These are phyloP conservation scores for Drosophila imparisetae DNA, from an alignment of 2,888 invertebrate genomes.

Conservation along the genomic window DNA sequence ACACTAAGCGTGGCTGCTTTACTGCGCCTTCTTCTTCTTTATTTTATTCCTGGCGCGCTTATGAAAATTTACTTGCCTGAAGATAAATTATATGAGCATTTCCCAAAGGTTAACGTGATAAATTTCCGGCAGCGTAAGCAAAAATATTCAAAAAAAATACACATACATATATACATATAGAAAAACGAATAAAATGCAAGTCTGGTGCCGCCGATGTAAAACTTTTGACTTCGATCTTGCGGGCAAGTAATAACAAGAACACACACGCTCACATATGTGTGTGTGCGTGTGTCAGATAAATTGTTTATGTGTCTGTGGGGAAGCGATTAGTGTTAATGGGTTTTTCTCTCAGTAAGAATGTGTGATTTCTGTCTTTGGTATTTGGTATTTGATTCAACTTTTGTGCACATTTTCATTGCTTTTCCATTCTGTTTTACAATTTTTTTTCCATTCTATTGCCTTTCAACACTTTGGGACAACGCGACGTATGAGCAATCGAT, in stretches of 20 bases:
- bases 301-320: conserved; percentile 82
- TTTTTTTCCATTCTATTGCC: conserved; percentile 14
- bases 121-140: conserved; percentile 78
- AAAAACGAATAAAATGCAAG: conserved; percentile 52
- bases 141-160: conserved; percentile 60
- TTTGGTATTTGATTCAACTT: conserved; percentile 72
- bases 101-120: conserved; percentile 81
- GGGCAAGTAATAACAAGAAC: conserved; percentile 60
- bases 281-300: conserved; percentile 72
- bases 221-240: conserved; percentile 73
- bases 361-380: conserved; percentile 70
- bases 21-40: conserved; percentile 14
- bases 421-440: conserved; percentile 42
- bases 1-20: conserved; percentile 35
- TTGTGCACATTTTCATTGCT: conserved; percentile 67
- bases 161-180: not conserved
- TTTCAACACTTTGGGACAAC: conserved; percentile 66
- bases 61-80: conserved; percentile 76
- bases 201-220: conserved; percentile 58
- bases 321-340: conserved; percentile 82
- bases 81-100: conserved; percentile 81
- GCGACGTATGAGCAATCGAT: conserved; percentile 75
- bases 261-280: conserved; percentile 42
- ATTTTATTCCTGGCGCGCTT: conserved; percentile 39
- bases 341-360: conserved; percentile 69